Conservation (phyloP, 2,113 vertebrate genomes). For the Passer montanus region DNA sequence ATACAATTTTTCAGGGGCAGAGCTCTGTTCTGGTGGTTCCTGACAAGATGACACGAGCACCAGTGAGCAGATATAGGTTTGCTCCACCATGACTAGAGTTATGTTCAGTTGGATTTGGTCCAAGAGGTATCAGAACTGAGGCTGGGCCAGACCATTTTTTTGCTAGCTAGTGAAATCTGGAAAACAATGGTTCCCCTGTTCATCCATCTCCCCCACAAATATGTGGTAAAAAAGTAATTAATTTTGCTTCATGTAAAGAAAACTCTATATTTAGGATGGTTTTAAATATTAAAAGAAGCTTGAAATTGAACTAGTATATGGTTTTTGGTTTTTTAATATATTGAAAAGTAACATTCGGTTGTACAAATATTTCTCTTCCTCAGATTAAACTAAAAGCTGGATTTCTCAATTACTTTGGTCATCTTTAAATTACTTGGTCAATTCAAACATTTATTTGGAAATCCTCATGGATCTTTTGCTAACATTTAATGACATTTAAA, state of each 20-base stretch:
- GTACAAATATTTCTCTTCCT: neutral
- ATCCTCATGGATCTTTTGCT: neutral
- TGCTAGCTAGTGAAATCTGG: neutral
- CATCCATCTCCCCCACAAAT: neutral
- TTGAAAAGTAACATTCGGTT: neutral
- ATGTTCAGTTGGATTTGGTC: neutral
- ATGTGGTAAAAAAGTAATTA: fast-evolving
- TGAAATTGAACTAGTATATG: neutral
- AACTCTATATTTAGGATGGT: neutral
- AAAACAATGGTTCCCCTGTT: neutral
- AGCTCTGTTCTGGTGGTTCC: neutral
- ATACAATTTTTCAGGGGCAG: neutral
- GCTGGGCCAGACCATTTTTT: neutral
- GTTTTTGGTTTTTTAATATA: neutral
- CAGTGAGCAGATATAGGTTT: neutral
- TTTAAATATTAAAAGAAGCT: neutral
- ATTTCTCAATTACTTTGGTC: neutral
- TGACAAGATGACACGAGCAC: neutral
- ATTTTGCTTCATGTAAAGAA: neutral
- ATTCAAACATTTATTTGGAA: neutral
- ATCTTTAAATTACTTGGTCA: neutral
- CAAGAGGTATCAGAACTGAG: neutral
- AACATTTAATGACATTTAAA: neutral
- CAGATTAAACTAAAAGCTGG: neutral
- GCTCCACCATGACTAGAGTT: fast-evolving